Percentiles rank a stretch among this genome's conserved stretches.
Evolutionary conservation across 2,113 vertebrate genomes (phyloP).

Genomic region (Paraplagusia blochii): DNA sequence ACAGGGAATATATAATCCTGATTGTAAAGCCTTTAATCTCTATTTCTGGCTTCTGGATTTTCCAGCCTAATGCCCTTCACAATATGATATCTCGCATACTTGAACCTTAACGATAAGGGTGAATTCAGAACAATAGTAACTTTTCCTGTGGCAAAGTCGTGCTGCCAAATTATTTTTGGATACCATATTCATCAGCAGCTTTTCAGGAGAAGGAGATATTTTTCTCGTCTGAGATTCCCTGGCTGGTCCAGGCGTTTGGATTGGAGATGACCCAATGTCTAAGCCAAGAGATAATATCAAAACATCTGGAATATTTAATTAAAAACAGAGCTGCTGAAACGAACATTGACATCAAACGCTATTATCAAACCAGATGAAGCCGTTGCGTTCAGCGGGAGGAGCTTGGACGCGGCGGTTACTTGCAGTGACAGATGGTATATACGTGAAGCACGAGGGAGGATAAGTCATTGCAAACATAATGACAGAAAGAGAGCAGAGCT

Average conservation of each 20-base stretch:
- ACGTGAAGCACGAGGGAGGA: conserved; percentile 14
- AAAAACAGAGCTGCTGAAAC: conserved; percentile 11
- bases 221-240: conserved; percentile 29
- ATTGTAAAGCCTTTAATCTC: conserved; percentile 39
- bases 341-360: conserved; percentile 17
- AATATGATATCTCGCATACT: too few species aligned
- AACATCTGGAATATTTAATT: conserved; percentile 41
- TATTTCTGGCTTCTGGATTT: too few species aligned
- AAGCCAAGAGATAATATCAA: conserved; percentile 19
- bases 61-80: too few species aligned
- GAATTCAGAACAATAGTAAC: too few species aligned
- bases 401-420: not conserved
- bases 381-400: not conserved
- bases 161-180: conserved; percentile 7
- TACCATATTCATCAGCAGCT: conserved; percentile 11
- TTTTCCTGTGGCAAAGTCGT: not conserved
- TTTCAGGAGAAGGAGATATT: conserved; percentile 5
- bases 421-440: conserved; percentile 15
- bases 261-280: conserved; percentile 4
- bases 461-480: conserved; percentile 4
- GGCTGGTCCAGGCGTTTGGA: conserved; percentile 24
- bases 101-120: too few species aligned
- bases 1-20: not conserved
- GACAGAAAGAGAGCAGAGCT: not conserved
- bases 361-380: conserved; percentile 11